Evolutionary conservation across 2,888 invertebrate genomes (phyloP).

Genomic region (Campoplex capitator): DNA sequence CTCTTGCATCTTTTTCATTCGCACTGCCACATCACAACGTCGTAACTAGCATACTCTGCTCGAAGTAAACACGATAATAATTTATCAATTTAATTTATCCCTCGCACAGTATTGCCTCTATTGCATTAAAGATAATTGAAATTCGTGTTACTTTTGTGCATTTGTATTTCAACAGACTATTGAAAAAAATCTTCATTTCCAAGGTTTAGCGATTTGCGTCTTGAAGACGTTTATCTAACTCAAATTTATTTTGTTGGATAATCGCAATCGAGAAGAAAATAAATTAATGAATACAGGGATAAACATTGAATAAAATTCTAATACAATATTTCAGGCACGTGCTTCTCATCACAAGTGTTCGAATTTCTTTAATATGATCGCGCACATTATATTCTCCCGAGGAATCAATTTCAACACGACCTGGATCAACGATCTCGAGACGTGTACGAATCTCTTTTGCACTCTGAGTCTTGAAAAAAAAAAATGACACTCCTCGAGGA

Average conservation of each 20-base stretch:
- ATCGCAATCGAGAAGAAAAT: not conserved
- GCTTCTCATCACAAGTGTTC: constrained; percentile 18
- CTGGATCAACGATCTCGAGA: constrained; percentile 44
- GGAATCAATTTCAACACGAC: constrained; percentile 47
- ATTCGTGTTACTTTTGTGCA: not conserved
- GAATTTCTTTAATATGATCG: constrained; percentile 31
- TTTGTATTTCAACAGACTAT: not conserved
- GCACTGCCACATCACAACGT: constrained; percentile 21
- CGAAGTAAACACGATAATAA: not conserved
- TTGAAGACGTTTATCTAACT: too few species aligned
- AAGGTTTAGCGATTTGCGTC: too few species aligned
- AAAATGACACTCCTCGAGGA: constrained; percentile 60
- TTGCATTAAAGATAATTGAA: not conserved
- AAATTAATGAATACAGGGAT: not conserved
- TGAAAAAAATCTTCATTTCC: too few species aligned
- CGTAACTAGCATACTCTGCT: not conserved
- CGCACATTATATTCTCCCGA: constrained; percentile 37
- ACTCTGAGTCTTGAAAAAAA: constrained; percentile 3
- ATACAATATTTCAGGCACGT: constrained; percentile 13
- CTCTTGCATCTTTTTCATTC: constrained; percentile 35
- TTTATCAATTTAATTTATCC: not conserved
- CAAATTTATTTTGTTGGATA: not conserved
- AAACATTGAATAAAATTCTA: not conserved
- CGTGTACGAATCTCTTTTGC: constrained; percentile 14
- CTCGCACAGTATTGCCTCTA: not conserved